phyloP scores from a whole-genome alignment of 2,888 invertebrate species.

The Tachina grossa region DNA sequence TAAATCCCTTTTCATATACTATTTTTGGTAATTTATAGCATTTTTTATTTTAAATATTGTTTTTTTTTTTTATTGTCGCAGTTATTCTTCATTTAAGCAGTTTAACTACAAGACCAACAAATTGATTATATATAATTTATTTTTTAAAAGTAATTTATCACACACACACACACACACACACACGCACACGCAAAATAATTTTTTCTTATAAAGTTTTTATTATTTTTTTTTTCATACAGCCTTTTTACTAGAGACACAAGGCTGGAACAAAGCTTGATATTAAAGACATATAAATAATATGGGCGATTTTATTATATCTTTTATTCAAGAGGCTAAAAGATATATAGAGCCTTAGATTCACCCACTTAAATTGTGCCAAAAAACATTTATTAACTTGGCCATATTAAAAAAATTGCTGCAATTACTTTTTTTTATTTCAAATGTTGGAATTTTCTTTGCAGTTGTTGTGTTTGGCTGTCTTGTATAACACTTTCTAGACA shows the following conservation, averaged over 20 bases:
- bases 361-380: conserved; percentile 68
- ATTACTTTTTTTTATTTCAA: conserved; percentile 24
- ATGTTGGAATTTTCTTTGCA: conserved; percentile 16
- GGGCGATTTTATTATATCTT: background rate
- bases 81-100: conserved; percentile 10
- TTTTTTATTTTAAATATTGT: background rate
- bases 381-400: conserved; percentile 64
- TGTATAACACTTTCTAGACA: conserved; percentile 61
- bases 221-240: conserved; percentile 13
- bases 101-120: conserved; percentile 28
- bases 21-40: background rate
- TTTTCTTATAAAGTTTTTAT: background rate
- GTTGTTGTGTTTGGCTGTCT: conserved; percentile 26
- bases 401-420: conserved; percentile 38
- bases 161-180: background rate
- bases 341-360: conserved; percentile 20
- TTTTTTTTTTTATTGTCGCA: background rate
- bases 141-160: conserved; percentile 32
- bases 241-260: conserved; percentile 9
- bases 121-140: conserved; percentile 61
- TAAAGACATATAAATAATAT: background rate
- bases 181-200: background rate
- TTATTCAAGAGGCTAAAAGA: background rate
- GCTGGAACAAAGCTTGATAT: background rate
- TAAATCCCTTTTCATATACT: background rate